These are phyloP conservation scores for Eupithecia exiguata DNA, from an alignment of 2,888 invertebrate species.

Conservation along the genomic window DNA sequence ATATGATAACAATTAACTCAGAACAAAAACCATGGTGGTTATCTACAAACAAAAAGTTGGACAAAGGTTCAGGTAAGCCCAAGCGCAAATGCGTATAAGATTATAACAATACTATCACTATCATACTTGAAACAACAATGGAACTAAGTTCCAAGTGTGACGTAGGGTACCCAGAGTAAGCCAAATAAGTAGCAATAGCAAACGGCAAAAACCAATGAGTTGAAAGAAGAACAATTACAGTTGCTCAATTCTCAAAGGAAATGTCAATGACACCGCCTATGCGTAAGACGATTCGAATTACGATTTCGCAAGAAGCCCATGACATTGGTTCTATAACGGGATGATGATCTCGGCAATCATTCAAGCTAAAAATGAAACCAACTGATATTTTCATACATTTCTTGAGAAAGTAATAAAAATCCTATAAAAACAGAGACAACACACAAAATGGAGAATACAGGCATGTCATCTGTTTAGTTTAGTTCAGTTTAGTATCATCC, in stretches of 20 bases:
- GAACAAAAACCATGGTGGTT: neutral
- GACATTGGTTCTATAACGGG: slow-evolving; percentile 44
- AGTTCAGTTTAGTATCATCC: neutral
- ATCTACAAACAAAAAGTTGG: slow-evolving; percentile 1
- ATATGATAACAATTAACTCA: neutral
- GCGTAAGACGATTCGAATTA: slow-evolving; percentile 43
- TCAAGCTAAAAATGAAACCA: slow-evolving; percentile 5
- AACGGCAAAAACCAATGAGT: neutral
- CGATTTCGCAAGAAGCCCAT: slow-evolving; percentile 42
- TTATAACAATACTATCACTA: slow-evolving; percentile 9
- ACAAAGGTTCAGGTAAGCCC: slow-evolving; percentile 4
- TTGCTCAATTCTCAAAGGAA: slow-evolving; percentile 29
- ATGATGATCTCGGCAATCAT: slow-evolving; percentile 32
- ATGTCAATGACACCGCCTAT: slow-evolving; percentile 43
- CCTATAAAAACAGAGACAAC: neutral
- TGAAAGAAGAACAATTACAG: slow-evolving; percentile 33
- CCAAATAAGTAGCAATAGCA: neutral
- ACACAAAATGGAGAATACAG: neutral
- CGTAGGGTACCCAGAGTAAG: neutral
- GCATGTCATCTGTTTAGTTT: neutral
- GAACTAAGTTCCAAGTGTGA: slow-evolving; percentile 7
- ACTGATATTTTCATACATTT: slow-evolving; percentile 5
- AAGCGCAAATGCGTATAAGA: neutral
- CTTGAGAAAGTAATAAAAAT: slow-evolving; percentile 1
- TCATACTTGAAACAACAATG: slow-evolving; percentile 17